phyloP scores from a whole-genome alignment of 2,888 invertebrate species.

The Parelbella ahira region DNA sequence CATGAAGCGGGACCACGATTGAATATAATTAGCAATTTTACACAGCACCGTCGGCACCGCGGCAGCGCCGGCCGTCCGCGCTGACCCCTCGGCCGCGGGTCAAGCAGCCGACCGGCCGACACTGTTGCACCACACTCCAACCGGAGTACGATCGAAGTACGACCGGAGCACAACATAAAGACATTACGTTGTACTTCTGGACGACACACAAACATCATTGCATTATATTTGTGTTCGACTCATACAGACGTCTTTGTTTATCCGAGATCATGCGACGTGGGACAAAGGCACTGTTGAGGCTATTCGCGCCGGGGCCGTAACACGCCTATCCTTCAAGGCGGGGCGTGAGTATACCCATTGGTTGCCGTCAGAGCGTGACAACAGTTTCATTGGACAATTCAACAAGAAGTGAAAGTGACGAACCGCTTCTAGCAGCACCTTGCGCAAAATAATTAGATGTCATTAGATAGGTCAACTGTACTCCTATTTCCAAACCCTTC shows the following conservation, averaged over 20 bases:
- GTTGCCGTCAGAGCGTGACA: constrained; percentile 73
- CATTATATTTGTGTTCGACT: not conserved
- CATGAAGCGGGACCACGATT: constrained; percentile 47
- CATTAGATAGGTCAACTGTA: constrained; percentile 42
- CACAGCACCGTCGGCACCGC: constrained; percentile 55
- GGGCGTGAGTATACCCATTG: constrained; percentile 70
- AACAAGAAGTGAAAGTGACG: constrained; percentile 70
- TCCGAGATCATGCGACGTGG: no score
- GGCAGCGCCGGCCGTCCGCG: constrained; percentile 31
- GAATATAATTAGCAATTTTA: constrained; percentile 70
- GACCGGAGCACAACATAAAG: no score
- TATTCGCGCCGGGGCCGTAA: constrained; percentile 51
- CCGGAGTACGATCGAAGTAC: no score
- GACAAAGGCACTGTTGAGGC: constrained; percentile 28
- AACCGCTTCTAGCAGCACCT: constrained; percentile 55
- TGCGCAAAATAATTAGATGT: constrained; percentile 54
- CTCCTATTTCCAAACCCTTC: constrained; percentile 30
- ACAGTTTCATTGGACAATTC: constrained; percentile 72
- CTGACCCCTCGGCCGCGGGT: constrained; percentile 52
- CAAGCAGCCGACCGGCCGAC: constrained; percentile 39
- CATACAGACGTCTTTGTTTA: not conserved
- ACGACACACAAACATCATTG: constrained; percentile 13
- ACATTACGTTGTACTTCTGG: no score
- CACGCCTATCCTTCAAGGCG: constrained; percentile 72
- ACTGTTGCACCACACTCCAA: constrained; percentile 39